Conservation (phyloP, 2,888 invertebrate species). For the Xylocampa areola region DNA sequence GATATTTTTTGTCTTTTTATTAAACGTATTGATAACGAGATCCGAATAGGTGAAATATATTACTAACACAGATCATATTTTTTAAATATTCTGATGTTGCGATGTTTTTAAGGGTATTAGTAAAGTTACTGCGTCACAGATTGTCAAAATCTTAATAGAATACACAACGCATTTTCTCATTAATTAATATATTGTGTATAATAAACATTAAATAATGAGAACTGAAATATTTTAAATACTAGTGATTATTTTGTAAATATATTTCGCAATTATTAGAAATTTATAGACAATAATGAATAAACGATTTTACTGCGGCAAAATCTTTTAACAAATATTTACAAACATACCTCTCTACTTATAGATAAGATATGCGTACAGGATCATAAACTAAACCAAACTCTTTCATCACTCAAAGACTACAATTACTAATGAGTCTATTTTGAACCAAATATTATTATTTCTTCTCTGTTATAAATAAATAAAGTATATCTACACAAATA, state of each 20-base stretch:
- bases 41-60: too few species aligned
- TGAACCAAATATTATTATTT: too few species aligned
- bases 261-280: slow-evolving; percentile 8
- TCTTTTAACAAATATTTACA: slow-evolving; percentile 15
- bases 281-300: slow-evolving; percentile 15
- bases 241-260: slow-evolving; percentile 30
- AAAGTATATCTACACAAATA: too few species aligned
- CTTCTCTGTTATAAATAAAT: too few species aligned
- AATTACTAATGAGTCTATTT: too few species aligned
- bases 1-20: too few species aligned
- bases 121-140: slow-evolving; percentile 27
- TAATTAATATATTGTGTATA: slow-evolving; percentile 27
- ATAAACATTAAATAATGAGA: slow-evolving; percentile 21
- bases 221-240: slow-evolving; percentile 27
- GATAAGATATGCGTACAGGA: slow-evolving; percentile 1
- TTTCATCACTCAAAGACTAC: too few species aligned
- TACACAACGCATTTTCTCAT: slow-evolving; percentile 43
- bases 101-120: too few species aligned
- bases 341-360: slow-evolving; percentile 1
- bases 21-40: too few species aligned
- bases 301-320: slow-evolving; percentile 10
- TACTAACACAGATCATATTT: too few species aligned
- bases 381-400: slow-evolving; percentile 7
- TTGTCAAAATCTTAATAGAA: slow-evolving; percentile 32
- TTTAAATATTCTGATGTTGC: too few species aligned